A percentile compares a stretch with the other conserved stretches of the same genome.
phyloP scores from a whole-genome alignment of 2,888 invertebrate genomes.

The Adelognathus sp. region DNA sequence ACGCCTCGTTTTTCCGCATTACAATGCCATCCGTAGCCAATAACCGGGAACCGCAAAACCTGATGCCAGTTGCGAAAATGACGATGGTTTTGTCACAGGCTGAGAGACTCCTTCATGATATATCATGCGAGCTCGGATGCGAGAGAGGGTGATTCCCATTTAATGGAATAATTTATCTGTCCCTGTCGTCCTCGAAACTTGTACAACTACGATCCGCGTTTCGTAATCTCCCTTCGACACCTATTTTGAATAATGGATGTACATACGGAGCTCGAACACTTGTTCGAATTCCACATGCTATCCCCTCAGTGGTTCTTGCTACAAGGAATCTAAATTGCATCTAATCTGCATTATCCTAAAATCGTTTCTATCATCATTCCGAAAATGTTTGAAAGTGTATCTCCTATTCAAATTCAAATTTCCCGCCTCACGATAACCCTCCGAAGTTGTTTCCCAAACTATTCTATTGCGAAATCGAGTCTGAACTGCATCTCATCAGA shows the following conservation, averaged over 20 bases:
- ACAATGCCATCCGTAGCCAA: slow-evolving; percentile 60
- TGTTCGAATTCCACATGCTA: too few species aligned
- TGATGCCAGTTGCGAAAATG: slow-evolving; percentile 53
- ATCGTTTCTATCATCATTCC: too few species aligned
- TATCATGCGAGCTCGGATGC: not conserved
- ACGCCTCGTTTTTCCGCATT: slow-evolving; percentile 60
- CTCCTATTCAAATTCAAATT: too few species aligned
- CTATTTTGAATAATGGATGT: not conserved
- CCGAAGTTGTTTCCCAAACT: too few species aligned
- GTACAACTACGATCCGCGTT: not conserved
- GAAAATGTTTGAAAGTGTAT: too few species aligned
- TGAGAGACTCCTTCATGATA: slow-evolving; percentile 42
- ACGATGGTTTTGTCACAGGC: slow-evolving; percentile 59
- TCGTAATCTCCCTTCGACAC: not conserved
- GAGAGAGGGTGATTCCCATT: slow-evolving; percentile 14
- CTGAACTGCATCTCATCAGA: not conserved
- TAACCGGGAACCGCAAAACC: slow-evolving; percentile 55
- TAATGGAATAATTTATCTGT: slow-evolving; percentile 52
- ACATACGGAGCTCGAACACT: too few species aligned
- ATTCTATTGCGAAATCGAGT: not conserved
- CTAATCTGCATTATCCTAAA: too few species aligned
- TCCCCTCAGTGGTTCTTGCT: too few species aligned
- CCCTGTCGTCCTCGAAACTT: slow-evolving; percentile 12
- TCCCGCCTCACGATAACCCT: too few species aligned
- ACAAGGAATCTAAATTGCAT: too few species aligned